These are phyloP conservation scores for Lottia gigantea DNA, from an alignment of 2,888 invertebrate genomes.

Conservation along the genomic window DNA sequence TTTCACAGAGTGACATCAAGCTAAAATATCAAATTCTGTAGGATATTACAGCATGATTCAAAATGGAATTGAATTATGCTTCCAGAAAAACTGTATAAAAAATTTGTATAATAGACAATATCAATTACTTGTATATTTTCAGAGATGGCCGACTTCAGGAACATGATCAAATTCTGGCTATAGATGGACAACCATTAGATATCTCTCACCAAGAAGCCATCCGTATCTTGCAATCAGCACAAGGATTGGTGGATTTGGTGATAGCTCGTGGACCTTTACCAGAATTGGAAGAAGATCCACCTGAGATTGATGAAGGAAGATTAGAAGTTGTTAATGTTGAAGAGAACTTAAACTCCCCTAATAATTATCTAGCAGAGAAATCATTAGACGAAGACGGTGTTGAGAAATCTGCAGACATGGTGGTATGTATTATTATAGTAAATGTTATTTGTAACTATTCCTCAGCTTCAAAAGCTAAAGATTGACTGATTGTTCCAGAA, in stretches of 20 bases:
- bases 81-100: not conserved
- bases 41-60: not conserved
- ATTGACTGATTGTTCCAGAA: too few relatives aligned
- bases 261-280: conserved; percentile 63
- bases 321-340: conserved; percentile 14
- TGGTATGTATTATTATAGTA: conserved; percentile 33
- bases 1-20: not conserved
- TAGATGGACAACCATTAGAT: conserved; percentile 79
- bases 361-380: conserved; percentile 20
- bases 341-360: conserved; percentile 18
- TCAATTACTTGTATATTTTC: conserved; percentile 45
- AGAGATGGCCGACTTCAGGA: conserved; percentile 79
- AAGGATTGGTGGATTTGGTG: conserved; percentile 71
- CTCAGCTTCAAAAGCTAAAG: too few relatives aligned
- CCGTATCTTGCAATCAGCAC: conserved; percentile 80
- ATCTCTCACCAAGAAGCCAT: conserved; percentile 87
- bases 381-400: conserved; percentile 25
- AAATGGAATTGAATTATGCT: not conserved
- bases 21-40: not conserved
- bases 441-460: too few relatives aligned
- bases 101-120: not conserved
- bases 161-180: conserved; percentile 85
- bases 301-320: conserved; percentile 17
- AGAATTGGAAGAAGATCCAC: conserved; percentile 21
- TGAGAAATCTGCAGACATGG: conserved; percentile 49